These are phyloP conservation scores for Andrena flavipes DNA, from an alignment of 2,888 invertebrate species.

Conservation along the genomic window DNA sequence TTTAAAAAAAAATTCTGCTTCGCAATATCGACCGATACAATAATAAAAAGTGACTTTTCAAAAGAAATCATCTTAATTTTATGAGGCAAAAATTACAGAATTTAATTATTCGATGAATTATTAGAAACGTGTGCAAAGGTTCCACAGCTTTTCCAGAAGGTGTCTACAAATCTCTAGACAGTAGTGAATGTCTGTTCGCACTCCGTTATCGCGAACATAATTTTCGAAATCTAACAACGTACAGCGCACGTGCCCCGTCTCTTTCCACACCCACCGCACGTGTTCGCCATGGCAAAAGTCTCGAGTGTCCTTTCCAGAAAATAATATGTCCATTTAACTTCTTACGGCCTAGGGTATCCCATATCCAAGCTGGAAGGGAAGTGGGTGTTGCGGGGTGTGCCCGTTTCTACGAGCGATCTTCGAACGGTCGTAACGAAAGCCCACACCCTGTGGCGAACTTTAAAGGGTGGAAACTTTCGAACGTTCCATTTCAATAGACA, in stretches of 20 bases:
- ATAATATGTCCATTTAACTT: conserved; percentile 78
- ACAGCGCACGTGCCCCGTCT: conserved; percentile 56
- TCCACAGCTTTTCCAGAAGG: not conserved
- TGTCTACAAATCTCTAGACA: not conserved
- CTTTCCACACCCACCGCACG: conserved; percentile 57
- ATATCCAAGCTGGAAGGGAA: conserved; percentile 74
- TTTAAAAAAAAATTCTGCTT: not conserved
- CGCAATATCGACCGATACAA: too few species aligned
- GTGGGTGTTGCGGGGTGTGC: conserved; percentile 80
- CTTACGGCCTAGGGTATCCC: conserved; percentile 68
- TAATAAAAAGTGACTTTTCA: not conserved
- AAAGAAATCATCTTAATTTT: not conserved
- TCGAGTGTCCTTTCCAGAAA: conserved; percentile 79
- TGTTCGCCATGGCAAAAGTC: conserved; percentile 63
- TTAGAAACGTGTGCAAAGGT: not conserved
- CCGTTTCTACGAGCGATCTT: conserved; percentile 65
- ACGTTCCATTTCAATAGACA: conserved; percentile 7
- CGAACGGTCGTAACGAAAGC: conserved; percentile 64
- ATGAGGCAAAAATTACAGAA: not conserved
- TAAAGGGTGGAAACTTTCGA: conserved; percentile 60
- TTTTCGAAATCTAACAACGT: conserved; percentile 60
- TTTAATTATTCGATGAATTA: not conserved
- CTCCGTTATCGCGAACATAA: conserved; percentile 68
- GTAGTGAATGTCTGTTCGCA: conserved; percentile 63
- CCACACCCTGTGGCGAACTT: conserved; percentile 31